Evolutionary conservation across 2,888 invertebrate species (phyloP).

Genomic region (Geotrupes spiniger): DNA sequence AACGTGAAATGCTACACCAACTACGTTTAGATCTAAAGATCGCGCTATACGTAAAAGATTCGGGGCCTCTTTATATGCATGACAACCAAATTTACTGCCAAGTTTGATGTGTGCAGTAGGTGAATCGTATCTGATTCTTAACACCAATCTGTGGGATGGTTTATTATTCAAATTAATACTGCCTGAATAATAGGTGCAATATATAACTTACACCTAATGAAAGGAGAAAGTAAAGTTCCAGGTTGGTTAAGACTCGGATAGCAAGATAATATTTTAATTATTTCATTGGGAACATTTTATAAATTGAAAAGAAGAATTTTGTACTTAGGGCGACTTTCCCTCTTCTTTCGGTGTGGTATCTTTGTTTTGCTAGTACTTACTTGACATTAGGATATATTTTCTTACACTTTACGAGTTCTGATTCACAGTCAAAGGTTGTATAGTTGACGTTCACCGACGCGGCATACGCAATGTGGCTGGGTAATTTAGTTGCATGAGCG

Average conservation of each 20-base stretch:
- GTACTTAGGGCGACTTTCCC: too few species aligned
- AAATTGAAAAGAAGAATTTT: too few species aligned
- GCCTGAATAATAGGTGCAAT: too few species aligned
- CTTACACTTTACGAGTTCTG: constrained; percentile 18
- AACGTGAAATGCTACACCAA: constrained; percentile 45
- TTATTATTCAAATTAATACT: too few species aligned
- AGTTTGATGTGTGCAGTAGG: constrained; percentile 24
- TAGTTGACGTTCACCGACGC: neutral
- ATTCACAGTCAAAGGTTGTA: constrained; percentile 9
- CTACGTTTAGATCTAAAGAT: constrained; percentile 37
- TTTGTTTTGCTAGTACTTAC: constrained; percentile 2
- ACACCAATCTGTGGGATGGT: constrained; percentile 6
- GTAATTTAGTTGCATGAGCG: constrained; percentile 8
- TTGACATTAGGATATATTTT: constrained; percentile 5
- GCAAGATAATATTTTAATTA: too few species aligned
- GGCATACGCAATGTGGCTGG: constrained; percentile 8
- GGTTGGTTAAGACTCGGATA: too few species aligned
- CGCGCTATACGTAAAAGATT: constrained; percentile 35
- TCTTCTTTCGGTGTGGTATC: too few species aligned
- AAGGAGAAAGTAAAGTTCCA: too few species aligned
- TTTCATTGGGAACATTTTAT: too few species aligned
- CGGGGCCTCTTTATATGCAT: constrained; percentile 35
- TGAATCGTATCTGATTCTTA: constrained; percentile 35
- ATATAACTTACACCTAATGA: too few species aligned
- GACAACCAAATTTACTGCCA: constrained; percentile 43